Percentiles rank a stretch among this genome's conserved stretches.
Evolutionary conservation across 2,888 invertebrate genomes (phyloP).

Genomic region (Troilus luridus): DNA sequence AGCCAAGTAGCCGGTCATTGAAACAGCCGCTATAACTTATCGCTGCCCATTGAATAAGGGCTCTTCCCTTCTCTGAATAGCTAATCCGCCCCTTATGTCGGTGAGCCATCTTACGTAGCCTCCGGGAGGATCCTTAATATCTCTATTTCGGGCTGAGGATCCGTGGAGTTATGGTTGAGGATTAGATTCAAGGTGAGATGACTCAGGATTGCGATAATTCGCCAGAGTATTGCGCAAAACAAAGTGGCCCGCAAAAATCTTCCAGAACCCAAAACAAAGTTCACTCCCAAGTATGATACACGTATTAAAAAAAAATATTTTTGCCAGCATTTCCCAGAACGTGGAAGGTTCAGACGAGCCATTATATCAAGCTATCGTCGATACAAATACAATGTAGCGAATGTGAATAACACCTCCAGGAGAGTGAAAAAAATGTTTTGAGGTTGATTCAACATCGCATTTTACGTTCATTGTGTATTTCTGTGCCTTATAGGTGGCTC

Average conservation of each 20-base stretch:
- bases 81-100: slow-evolving; percentile 41
- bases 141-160: neutral
- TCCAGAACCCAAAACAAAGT: too few species aligned
- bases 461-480: too few species aligned
- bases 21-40: slow-evolving; percentile 55
- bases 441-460: too few species aligned
- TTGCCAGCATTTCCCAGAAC: too few species aligned
- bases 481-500: too few species aligned
- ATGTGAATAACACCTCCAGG: too few species aligned
- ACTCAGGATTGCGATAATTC: neutral
- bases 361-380: too few species aligned
- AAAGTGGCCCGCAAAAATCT: neutral
- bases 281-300: too few species aligned
- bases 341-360: too few species aligned
- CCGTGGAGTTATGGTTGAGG: neutral
- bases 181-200: neutral
- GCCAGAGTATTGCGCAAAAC: neutral
- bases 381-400: too few species aligned
- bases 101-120: neutral
- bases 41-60: slow-evolving; percentile 37
- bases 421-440: too few species aligned
- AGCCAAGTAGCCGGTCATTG: slow-evolving; percentile 65
- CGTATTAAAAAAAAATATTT: too few species aligned
- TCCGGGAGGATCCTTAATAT: neutral
- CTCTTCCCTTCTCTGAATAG: slow-evolving; percentile 49